Base-by-base conservation (phyloP, 2,797 vertebrate species). In the Menidia menidia region DNA sequence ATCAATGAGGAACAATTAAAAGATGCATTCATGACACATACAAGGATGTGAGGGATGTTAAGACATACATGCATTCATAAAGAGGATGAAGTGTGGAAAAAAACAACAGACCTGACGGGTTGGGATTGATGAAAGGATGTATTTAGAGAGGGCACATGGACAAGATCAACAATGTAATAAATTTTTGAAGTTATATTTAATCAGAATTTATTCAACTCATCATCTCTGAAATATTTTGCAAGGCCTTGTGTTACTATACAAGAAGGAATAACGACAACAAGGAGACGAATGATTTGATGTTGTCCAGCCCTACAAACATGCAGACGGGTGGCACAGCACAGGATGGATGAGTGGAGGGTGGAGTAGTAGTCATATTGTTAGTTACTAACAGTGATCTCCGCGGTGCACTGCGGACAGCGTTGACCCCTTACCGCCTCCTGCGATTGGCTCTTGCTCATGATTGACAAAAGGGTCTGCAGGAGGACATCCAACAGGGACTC, bases 381-480 rank as follows among this genome's bases (percentile, higher is more conserved):
- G 96, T 96, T 96, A 97, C 96, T 97, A 96, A 98, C 97, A 93
- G 97, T 96, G 95, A 97, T 97, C 94, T 98, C 96, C 76, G 97
- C 96, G 95, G 96, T 97, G 95, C 97, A 98, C 94, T 98, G 97
- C 84, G 96, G 97, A 93, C 96, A 93, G 88, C 97, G 97, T 93
- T 98, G 98, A 93, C 97, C 97, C 95, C 97, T 98, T 98, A 98
- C 97, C 96, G 96, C 97, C 97, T 99, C 98, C 96, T 97, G 97
- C 93, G 96, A 95, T 75, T 99, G 98, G 71, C 96, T 97, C 95
- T 97, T 98, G 96, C 97, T 98, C 97, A 98, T 98, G 90, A 99
- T 98, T 75, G 96, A 96, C 89, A 99, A 96, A 81, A 99, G 95
- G 44, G 94, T 95, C 94, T 99, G 97, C 77, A 99, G 97, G 85